phyloP scores from a whole-genome alignment of 2,888 invertebrate genomes.

The Drosophila barbarae region DNA sequence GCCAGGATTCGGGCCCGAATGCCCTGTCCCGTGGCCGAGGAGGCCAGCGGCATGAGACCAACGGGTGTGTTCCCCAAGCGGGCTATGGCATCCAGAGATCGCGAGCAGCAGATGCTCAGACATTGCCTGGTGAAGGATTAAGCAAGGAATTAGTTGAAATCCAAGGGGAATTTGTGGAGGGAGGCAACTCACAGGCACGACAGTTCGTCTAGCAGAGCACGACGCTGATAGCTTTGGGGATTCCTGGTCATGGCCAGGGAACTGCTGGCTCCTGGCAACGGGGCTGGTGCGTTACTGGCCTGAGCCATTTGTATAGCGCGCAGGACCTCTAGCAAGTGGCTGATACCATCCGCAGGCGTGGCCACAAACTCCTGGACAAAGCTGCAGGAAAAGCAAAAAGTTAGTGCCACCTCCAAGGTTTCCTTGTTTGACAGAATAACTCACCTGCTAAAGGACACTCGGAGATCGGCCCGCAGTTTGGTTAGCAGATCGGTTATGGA shows the following conservation, averaged over 20 bases:
- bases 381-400: conserved; percentile 80
- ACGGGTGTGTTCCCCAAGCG: conserved; percentile 88
- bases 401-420: background rate
- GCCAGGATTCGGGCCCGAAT: conserved; percentile 91
- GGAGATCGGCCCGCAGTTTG: conserved; percentile 91
- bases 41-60: conserved; percentile 90
- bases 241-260: conserved; percentile 80
- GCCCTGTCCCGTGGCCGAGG: conserved; percentile 92
- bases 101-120: conserved; percentile 88
- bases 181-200: conserved; percentile 85
- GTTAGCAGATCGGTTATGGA: conserved; percentile 92
- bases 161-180: background rate
- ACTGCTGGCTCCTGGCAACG: conserved; percentile 60
- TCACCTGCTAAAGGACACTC: conserved; percentile 93
- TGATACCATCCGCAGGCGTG: conserved; percentile 92
- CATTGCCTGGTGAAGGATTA: conserved; percentile 84
- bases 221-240: conserved; percentile 85
- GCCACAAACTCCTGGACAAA: conserved; percentile 96
- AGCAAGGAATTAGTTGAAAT: background rate
- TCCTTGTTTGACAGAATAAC: background rate
- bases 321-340: conserved; percentile 90
- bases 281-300: conserved; percentile 81
- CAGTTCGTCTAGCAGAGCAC: conserved; percentile 91
- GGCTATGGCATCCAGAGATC: conserved; percentile 89
- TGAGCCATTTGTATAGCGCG: conserved; percentile 92